Evolutionary conservation across 1,140 invertebrate species (phyloP).

Genomic region (Eueides isabella): DNA sequence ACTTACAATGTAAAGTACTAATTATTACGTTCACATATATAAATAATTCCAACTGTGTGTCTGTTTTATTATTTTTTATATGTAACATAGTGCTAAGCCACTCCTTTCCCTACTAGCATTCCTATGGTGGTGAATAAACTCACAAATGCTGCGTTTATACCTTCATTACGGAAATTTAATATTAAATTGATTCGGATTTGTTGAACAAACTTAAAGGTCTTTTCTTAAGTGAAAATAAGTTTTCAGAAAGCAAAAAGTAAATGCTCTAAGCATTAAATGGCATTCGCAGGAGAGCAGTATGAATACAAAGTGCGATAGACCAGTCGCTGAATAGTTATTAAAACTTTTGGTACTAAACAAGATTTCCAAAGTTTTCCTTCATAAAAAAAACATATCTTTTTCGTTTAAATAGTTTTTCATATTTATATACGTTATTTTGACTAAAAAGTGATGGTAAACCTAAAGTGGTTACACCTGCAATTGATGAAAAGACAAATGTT

Average conservation of each 20-base stretch:
- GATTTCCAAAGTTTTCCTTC: not conserved
- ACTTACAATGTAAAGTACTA: no score
- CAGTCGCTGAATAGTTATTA: slow-evolving; percentile 14
- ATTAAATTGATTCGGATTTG: not conserved
- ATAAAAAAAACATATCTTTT: not conserved
- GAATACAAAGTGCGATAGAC: slow-evolving; percentile 16
- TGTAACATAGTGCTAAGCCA: not conserved
- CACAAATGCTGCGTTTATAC: no score
- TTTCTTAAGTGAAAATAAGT: slow-evolving; percentile 5
- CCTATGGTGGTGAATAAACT: no score
- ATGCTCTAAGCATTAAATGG: slow-evolving; percentile 18
- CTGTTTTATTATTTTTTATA: no score
- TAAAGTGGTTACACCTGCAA: no score
- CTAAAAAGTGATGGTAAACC: no score
- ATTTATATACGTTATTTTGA: no score
- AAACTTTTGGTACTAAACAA: slow-evolving; percentile 8
- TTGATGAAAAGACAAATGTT: no score
- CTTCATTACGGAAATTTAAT: not conserved
- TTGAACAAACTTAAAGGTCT: not conserved
- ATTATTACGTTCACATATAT: no score
- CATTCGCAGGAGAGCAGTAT: slow-evolving; percentile 17
- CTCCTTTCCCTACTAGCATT: no score
- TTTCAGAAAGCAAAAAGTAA: slow-evolving; percentile 19
- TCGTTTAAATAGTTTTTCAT: not conserved
- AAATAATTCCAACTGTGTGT: no score